These are phyloP conservation scores for Panthera leo DNA, from an alignment of 2,113 vertebrate species.

Conservation along the genomic window DNA sequence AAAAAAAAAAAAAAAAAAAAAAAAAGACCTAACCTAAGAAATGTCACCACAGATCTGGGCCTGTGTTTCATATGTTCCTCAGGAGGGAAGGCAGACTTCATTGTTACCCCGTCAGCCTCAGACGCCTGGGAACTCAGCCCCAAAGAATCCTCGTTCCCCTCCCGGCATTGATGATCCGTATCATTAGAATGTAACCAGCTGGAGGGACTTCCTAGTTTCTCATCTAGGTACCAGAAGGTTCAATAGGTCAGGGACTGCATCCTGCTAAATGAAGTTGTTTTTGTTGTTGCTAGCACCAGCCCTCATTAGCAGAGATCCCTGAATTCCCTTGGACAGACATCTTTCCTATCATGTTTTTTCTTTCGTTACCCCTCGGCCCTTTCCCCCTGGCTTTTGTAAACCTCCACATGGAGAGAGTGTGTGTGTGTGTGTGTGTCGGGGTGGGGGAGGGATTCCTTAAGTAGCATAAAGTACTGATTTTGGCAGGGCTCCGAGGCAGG, in stretches of 20 bases:
- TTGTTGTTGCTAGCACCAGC: not conserved
- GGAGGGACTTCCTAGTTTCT: not conserved
- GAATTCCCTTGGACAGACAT: not conserved
- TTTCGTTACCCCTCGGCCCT: not conserved
- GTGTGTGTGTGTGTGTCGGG: rapidly evolving
- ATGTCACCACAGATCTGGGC: not conserved
- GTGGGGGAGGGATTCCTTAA: not conserved
- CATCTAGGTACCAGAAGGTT: not conserved
- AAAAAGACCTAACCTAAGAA: not conserved
- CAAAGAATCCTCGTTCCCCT: not conserved
- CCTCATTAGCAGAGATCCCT: not conserved
- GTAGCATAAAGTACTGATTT: not conserved
- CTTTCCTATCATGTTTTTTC: not conserved
- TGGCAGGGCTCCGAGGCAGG: not conserved
- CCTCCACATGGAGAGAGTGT: not conserved
- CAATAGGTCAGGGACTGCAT: not conserved
- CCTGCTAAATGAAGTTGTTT: not conserved
- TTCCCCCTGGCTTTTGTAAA: not conserved
- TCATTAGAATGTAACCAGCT: not conserved
- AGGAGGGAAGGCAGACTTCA: not conserved
- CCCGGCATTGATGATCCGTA: rapidly evolving
- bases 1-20: not conserved
- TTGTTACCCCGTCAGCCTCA: not conserved
- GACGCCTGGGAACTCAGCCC: not conserved
- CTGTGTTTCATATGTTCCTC: not conserved